phyloP scores from a whole-genome alignment of 2,888 invertebrate species.

The Tachystola acroxantha region DNA sequence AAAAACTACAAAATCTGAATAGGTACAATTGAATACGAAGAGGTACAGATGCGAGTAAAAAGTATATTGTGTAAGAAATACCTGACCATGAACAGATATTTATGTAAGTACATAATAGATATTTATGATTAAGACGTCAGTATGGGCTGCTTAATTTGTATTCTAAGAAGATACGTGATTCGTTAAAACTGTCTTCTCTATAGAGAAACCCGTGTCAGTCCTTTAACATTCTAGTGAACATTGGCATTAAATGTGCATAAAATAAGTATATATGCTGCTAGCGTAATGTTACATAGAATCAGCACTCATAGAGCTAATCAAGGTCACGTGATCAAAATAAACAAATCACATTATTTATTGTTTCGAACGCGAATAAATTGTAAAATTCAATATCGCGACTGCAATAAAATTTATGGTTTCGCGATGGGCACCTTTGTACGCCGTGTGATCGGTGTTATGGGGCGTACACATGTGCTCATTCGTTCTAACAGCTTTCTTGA shows the following conservation, averaged over 20 bases:
- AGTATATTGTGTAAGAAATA: not conserved
- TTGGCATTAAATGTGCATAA: not conserved
- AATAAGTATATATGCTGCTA: conserved; percentile 1
- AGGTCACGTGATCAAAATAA: conserved; percentile 37
- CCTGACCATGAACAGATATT: not conserved
- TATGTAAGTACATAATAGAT: not conserved
- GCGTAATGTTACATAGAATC: conserved; percentile 17
- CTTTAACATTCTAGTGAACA: not conserved
- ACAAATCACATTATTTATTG: conserved; percentile 32
- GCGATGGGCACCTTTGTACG: conserved; percentile 50
- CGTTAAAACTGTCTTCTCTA: not conserved
- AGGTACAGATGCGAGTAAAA: not conserved
- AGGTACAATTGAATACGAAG: too few relatives aligned
- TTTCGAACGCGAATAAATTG: conserved; percentile 46
- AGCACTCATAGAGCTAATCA: conserved; percentile 26
- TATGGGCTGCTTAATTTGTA: too few relatives aligned
- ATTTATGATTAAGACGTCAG: not conserved
- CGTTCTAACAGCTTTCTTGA: too few relatives aligned
- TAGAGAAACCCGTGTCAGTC: not conserved
- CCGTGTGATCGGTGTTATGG: conserved; percentile 39
- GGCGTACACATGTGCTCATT: too few relatives aligned
- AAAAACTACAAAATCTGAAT: too few relatives aligned
- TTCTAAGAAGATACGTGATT: too few relatives aligned
- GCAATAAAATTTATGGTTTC: conserved; percentile 57
- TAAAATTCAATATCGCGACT: conserved; percentile 58